Base-by-base conservation (phyloP, 2,113 vertebrate species). In the Tetraodon nigroviridis region DNA sequence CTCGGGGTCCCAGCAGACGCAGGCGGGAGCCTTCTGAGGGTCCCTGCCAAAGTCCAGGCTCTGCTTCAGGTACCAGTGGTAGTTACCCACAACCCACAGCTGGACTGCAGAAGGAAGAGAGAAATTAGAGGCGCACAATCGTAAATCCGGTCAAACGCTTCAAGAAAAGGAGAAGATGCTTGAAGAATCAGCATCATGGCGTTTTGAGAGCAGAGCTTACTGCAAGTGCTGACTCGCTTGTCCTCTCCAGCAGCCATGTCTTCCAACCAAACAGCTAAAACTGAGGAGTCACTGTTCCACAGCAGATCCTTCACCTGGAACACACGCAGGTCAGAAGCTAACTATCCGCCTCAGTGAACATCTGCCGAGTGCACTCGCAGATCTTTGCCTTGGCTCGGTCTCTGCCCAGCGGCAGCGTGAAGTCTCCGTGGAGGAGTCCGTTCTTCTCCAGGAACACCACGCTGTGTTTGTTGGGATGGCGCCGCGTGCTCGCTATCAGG, bases 51-150 rank as follows among this genome's bases (percentile, higher is more conserved):
- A 97, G 81, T 90, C 82, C 1, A 99, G 88, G 49, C 89, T 96
- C 81, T 99, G 97, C 66, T 99, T 99, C 77, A 98, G 90, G 64
- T 99, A 99, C 96, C 95, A 99, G 87, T 98, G 95, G 71, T 96
- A 97, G 89, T 98, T 99, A 1, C 92, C 92, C 45, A 92, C 88
- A 0, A 88, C 91, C 97, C 97, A 99, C 46, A 99, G 87, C 81
- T 98, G 95, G 85, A 99, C 97, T 99, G 72, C 0, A 71, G 61
- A 22, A 1, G 8, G 0, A 51, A 48, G n/a, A 29, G 0, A 1
- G 11, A n/a, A 15, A 46, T 20, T 0, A 15, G 61, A 4, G 32
- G 11, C 0, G 46, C 17, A 11, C 17, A 12, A 18, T 54, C 14
- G 27, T 10, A 18, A 5, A 21, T 37, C 2, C 2, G 4, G 32